Base-by-base conservation (phyloP, 2,113 vertebrate genomes). In the Chionis minor region DNA sequence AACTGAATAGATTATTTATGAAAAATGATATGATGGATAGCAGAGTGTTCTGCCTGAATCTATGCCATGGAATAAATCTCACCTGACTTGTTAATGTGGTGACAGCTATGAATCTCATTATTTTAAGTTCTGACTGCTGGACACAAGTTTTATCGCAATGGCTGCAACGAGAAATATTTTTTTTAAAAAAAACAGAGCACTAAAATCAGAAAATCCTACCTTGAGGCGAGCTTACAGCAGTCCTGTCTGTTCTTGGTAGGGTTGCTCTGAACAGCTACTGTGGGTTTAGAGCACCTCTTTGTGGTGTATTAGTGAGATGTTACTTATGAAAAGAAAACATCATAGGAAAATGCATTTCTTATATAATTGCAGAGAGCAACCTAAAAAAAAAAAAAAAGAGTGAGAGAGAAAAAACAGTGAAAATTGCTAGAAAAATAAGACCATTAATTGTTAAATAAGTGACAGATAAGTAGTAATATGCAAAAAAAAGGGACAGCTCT, bases 221-320 rank as follows among this genome's bases (percentile, higher is more conserved):
- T 88, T 84, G 40, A 97, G 35, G 92, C 11, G 4, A 86, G 55
- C 42, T 97, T 87, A 55, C 80, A 82, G 90, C 95, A 92, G 87
- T 96, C 88, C 58, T 88, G 12, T 75, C 94, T 88, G 92, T 71
- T 97, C 95, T 88, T 81, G 61, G 38, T 44, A 75, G 55, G 83
- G 61, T 45, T 81, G 61, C 32, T 84, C 15, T 55, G 47, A 71
- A 33, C 15, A 70, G 58, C 71, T 97, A 94, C 21, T 71, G 87
- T 92, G 95, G 94, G 97, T 98, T 97, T 98, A 98, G 94, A 98
- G 98, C 98, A 98, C 98, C 98, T 97, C 98, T 98, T 58, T 98
- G 98, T 98, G 98, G 98, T 73, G 22, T 78, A 24, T 92, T 75
- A 21, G 92, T 95, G 94, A 96, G 78, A 89, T 86, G 83, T 83